A percentile compares a stretch with the other conserved stretches of the same genome.
Evolutionary conservation across 2,888 invertebrate genomes (phyloP).

Genomic region (Punctoribates punctum): DNA sequence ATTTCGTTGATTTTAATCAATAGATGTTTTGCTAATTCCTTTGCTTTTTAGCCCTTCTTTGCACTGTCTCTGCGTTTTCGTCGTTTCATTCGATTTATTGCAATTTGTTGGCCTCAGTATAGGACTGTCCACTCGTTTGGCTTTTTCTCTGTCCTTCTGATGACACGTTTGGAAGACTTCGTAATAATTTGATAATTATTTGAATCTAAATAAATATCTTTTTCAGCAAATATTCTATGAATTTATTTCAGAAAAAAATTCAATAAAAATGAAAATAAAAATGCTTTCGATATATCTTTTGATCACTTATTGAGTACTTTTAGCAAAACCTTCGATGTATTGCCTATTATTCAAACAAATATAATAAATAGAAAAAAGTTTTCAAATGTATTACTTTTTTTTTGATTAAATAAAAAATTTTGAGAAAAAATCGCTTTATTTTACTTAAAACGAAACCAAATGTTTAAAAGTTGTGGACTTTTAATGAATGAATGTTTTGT

Average conservation of each 20-base stretch:
- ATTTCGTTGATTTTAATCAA: slow-evolving; percentile 12
- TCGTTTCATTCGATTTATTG: background rate
- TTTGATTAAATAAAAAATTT: background rate
- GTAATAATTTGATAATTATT: background rate
- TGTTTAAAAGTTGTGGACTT: too few species aligned
- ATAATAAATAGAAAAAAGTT: background rate
- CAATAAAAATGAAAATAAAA: background rate
- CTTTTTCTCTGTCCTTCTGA: too few species aligned
- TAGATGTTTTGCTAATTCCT: slow-evolving; percentile 17
- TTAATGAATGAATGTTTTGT: too few species aligned
- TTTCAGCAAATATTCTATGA: background rate
- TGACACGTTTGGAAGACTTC: too few species aligned
- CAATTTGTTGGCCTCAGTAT: background rate
- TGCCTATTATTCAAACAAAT: background rate
- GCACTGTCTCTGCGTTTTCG: background rate
- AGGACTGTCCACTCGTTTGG: too few species aligned
- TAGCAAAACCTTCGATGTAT: background rate
- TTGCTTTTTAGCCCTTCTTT: background rate
- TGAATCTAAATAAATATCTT: background rate
- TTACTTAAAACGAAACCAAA: too few species aligned
- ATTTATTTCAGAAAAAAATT: background rate
- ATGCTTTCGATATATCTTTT: too few species aligned
- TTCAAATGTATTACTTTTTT: background rate
- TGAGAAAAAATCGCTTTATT: background rate
- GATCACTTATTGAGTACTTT: background rate